Conservation (phyloP, 2,113 vertebrate species). For the Ramphastos sulfuratus region DNA sequence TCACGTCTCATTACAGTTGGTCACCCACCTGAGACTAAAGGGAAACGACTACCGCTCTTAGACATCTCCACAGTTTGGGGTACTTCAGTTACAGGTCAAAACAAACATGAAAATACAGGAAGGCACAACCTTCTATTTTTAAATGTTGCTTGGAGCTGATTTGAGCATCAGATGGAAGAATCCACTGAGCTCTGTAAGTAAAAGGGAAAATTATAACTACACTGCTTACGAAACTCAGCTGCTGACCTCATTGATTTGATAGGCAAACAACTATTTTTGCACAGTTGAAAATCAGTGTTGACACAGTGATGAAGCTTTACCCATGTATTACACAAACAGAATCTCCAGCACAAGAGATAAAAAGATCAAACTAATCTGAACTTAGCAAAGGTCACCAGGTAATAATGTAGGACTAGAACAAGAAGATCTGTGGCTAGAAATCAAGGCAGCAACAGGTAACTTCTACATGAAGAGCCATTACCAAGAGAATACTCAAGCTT, state of each 20-base stretch:
- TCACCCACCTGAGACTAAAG: background rate
- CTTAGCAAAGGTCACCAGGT: slow-evolving; percentile 13
- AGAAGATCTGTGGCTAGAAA: background rate
- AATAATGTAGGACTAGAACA: background rate
- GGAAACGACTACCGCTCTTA: background rate
- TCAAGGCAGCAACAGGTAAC: background rate
- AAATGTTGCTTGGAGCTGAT: background rate
- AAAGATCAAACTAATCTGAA: background rate
- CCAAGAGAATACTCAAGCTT: background rate
- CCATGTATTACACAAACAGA: slow-evolving; percentile 12
- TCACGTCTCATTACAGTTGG: background rate
- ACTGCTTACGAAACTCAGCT: background rate
- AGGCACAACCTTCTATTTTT: background rate
- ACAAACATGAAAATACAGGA: background rate
- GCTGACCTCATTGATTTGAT: background rate
- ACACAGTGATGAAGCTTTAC: slow-evolving; percentile 29
- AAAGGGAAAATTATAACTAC: background rate
- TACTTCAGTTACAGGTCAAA: background rate
- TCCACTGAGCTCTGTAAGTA: background rate
- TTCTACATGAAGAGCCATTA: background rate
- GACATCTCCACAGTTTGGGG: background rate
- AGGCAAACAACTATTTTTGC: background rate
- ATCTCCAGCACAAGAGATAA: background rate
- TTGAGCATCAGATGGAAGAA: background rate
- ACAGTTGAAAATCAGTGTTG: background rate